Evolutionary conservation across 2,888 invertebrate genomes (phyloP), one percentile per base, ranked within the genome.

Genomic region (Euzophera pinguis): DNA sequence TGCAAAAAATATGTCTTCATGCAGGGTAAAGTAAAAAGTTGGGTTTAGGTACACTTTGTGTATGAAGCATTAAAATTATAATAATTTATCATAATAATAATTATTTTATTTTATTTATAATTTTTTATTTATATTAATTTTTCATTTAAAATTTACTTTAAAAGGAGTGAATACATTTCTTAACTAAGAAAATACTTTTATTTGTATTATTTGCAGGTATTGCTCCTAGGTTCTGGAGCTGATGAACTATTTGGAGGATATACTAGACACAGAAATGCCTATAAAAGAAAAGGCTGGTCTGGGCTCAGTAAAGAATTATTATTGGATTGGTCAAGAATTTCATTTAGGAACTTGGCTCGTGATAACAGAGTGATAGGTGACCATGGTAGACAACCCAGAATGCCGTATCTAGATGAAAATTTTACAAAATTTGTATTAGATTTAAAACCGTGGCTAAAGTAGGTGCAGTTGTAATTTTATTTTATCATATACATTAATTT

Each of bases 231-330:
- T 34, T 97, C 97, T 90, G 99, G 99, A 6, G 99, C 99, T 0
- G 99, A 99, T 91, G 99, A 99, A 87, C 91, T 99, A 58, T 95
- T 99, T 74, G 98, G 97, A 47, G 99, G 99, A 1, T 99, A 99
- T 75, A 94, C 94, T 34, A 92, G 98, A 55, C 98, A 99, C 74
- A 92, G 97, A 66, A 95, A 93, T 62, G 93, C 93, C 3, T 93
- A 92, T 54, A 92, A 88, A 67, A 91, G 92, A 12, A 78, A 77
- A 61, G 84, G 90, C n/a, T 82, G 92, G 92, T 56, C 67, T 34
- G 92, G 93, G 3, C 83, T 93, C 2, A 71, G 81, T 7, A 83
- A 87, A 52, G 95, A 96, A 76, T 80, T 97, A 34, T 81, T 92
- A 47, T 84, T 94, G 57, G 99, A 99, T 79, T 93, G 99, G 91